Conservation (phyloP, 2,797 vertebrate genomes). For the Myotis planiceps region DNA sequence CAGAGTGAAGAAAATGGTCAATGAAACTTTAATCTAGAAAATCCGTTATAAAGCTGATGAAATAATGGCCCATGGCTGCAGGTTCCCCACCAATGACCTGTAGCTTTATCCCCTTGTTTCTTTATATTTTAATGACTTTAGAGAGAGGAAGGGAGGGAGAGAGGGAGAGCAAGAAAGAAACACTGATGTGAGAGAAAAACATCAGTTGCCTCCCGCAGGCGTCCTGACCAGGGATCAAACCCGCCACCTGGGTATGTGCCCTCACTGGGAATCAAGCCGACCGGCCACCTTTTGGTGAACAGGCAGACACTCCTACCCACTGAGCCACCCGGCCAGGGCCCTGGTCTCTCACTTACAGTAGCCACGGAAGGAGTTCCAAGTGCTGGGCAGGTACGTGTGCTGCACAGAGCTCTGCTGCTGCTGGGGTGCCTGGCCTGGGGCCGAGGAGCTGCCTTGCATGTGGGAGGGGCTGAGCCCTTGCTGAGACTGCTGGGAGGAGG, state of each 20-base stretch:
- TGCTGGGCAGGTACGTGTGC: slow-evolving; percentile 94
- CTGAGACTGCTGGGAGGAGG: slow-evolving; percentile 92
- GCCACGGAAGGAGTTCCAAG: slow-evolving; percentile 95
- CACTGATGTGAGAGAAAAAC: no score
- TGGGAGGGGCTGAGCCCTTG: slow-evolving; percentile 95
- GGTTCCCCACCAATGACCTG: background rate
- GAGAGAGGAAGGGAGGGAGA: no score
- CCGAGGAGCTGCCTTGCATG: slow-evolving; percentile 88
- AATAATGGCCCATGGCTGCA: background rate
- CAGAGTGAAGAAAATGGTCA: background rate
- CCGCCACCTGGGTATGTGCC: no score
- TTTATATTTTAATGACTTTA: no score
- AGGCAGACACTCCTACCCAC: no score
- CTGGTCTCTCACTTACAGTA: slow-evolving; percentile 91
- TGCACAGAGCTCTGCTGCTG: slow-evolving; percentile 92
- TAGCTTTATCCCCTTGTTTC: background rate
- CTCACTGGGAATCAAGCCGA: no score
- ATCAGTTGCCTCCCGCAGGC: no score
- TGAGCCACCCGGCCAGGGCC: no score
- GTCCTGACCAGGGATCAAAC: no score
- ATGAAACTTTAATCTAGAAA: background rate
- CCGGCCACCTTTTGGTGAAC: no score
- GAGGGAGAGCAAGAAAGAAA: no score
- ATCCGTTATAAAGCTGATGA: background rate
- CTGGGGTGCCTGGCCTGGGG: slow-evolving; percentile 91